Percentiles rank a stretch among this genome's conserved stretches.
Conservation (phyloP, 2,888 invertebrate species). For the Diogma glabrata region DNA sequence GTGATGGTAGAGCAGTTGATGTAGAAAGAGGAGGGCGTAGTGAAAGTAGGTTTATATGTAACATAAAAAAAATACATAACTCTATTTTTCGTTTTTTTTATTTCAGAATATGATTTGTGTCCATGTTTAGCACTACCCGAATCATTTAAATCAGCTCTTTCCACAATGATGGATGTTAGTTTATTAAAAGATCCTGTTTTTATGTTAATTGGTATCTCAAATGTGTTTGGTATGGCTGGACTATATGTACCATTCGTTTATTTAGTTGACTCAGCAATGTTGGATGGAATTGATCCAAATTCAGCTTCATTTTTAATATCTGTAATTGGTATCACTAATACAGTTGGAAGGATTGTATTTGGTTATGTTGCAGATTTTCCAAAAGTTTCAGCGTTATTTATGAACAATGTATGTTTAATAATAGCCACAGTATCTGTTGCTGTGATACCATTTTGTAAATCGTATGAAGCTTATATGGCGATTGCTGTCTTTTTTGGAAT, state of each 20-base stretch:
- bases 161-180: conserved; percentile 84
- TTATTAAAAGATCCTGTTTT: conserved; percentile 82
- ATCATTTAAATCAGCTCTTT: conserved; percentile 70
- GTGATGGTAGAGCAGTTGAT: conserved; percentile 47
- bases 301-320: conserved; percentile 67
- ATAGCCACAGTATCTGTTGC: conserved; percentile 79
- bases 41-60: conserved; percentile 37
- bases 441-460: conserved; percentile 69
- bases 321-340: conserved; percentile 88
- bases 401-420: conserved; percentile 88
- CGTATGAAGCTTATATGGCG: conserved; percentile 62
- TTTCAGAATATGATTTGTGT: conserved; percentile 63
- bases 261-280: conserved; percentile 68
- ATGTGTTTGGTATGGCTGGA: conserved; percentile 95
- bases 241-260: conserved; percentile 95
- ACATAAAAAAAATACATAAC: neutral
- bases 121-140: conserved; percentile 67
- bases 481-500: conserved; percentile 85
- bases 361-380: conserved; percentile 88
- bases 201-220: conserved; percentile 83
- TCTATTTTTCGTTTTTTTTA: neutral
- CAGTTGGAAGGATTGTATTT: conserved; percentile 78
- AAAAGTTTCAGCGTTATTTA: conserved; percentile 78
- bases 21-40: conserved; percentile 42
- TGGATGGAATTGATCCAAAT: conserved; percentile 54